A percentile compares a stretch with the other conserved stretches of the same genome.
phyloP scores from a whole-genome alignment of 2,797 vertebrate species.

The Halcyon chelicuti region DNA sequence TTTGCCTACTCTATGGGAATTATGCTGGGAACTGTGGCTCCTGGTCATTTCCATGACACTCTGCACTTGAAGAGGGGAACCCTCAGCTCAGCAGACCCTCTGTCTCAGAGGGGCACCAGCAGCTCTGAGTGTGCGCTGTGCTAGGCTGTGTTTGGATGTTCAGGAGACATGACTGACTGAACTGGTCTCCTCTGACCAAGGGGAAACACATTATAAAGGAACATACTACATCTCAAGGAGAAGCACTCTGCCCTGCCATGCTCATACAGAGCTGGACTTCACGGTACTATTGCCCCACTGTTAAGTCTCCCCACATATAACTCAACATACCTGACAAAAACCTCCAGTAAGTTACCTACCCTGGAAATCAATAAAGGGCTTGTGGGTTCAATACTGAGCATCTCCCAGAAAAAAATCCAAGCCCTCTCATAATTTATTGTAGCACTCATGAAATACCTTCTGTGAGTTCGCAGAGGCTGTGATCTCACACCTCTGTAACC shows the following conservation, averaged over 20 bases:
- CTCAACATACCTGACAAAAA: background rate
- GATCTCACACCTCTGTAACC: background rate
- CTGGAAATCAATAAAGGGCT: background rate
- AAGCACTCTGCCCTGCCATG: fast-evolving
- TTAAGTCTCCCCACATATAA: background rate
- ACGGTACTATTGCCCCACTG: fast-evolving
- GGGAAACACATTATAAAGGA: background rate
- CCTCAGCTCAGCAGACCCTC: background rate
- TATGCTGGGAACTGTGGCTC: background rate
- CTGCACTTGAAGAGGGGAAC: background rate
- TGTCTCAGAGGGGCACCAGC: background rate
- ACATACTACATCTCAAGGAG: background rate
- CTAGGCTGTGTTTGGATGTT: background rate
- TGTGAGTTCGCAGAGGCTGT: background rate
- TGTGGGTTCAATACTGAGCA: background rate
- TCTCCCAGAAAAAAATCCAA: background rate
- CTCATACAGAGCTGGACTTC: background rate
- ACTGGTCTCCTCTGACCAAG: background rate
- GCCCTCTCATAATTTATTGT: background rate
- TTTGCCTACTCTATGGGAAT: background rate
- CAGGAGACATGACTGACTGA: fast-evolving
- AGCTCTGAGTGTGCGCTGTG: fast-evolving
- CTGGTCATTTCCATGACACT: fast-evolving
- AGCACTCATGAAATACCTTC: background rate
- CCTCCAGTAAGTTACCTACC: background rate